Base-by-base conservation (phyloP, 2,888 invertebrate species). In the Melieria omissa region DNA sequence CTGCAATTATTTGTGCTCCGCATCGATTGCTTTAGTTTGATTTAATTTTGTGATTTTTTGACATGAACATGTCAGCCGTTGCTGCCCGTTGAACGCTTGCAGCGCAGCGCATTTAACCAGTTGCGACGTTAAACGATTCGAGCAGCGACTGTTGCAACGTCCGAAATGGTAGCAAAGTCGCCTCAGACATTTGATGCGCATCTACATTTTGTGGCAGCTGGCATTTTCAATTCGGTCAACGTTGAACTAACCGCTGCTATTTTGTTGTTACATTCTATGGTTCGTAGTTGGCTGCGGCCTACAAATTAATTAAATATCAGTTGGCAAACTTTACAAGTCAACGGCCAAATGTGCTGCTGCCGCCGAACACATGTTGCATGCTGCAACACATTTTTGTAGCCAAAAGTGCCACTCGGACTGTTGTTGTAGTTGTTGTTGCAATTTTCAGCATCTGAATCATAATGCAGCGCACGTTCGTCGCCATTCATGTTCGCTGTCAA, bases 401-500 rank as follows among this genome's bases (percentile, higher is more conserved):
- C 58, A 61, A 67, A 57, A 49, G 10, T 57, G 57, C 41, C 7
- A 5, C 14, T 0, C 16, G 5, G 12, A 12, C 45, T 45, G 44
- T 8, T 12, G 16, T 12, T 46, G 7, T 8, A 45, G 42, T 1
- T 9, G 3, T 41, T 9, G 5, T 4, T 9, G 45, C 14, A 49
- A 7, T 64, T 64, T 44, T 54, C 12, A 29, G 54, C 65, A 29
- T 44, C 52, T 73, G 68, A 68, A 70, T 73, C 71, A 70, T 62
- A 68, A 68, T 65, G 55, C 71, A 47, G 41, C 45, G 73, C 73
- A 71, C 73, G 71, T 73, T 61, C 46, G 68, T 65, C 47, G 44
- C 71, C 67, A 61, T 68, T 71, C 68, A 65, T 68, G 73, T 62
- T 46, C 41, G 65, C 73, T 73, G 71, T 73, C 73, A 73, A 73